These are phyloP conservation scores for Timema cristinae DNA, from an alignment of 2,888 invertebrate species.

Conservation along the genomic window DNA sequence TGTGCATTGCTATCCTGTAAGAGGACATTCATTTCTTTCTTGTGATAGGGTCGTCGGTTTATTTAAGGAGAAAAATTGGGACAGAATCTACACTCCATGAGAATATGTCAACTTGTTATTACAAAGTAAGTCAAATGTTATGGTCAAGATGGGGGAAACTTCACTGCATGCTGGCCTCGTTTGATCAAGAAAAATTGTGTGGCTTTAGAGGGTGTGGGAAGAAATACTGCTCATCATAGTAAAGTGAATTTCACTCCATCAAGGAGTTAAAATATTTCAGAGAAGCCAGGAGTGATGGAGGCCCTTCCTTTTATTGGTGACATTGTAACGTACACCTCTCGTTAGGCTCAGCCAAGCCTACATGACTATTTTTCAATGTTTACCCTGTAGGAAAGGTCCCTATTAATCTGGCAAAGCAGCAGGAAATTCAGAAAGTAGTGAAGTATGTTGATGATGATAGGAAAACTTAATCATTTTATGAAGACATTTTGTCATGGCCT, in stretches of 20 bases:
- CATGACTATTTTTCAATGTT: not conserved
- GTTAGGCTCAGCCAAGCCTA: not conserved
- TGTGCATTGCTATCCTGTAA: constrained; percentile 5
- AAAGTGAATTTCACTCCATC: not conserved
- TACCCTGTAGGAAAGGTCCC: not conserved
- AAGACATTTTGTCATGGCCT: constrained; percentile 10
- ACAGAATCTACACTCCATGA: constrained; percentile 4
- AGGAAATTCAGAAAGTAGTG: constrained; percentile 1
- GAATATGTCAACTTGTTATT: not conserved
- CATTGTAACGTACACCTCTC: not conserved
- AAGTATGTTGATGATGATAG: not conserved
- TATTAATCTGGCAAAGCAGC: not conserved
- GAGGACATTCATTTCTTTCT: not conserved
- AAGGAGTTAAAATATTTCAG: constrained; percentile 7
- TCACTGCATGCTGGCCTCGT: not conserved
- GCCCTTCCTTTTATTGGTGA: not conserved
- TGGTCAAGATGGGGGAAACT: not conserved
- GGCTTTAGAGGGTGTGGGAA: constrained; percentile 12
- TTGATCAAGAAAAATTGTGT: constrained; percentile 7
- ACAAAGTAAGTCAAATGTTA: constrained; percentile 1
- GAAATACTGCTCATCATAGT: not conserved
- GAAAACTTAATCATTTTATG: not conserved
- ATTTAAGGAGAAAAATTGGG: not conserved
- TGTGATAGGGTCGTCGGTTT: not conserved
- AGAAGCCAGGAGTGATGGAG: not conserved